A percentile compares a stretch with the other conserved stretches of the same genome.
phyloP scores from a whole-genome alignment of 2,888 invertebrate species.

The Phengaris alcon region DNA sequence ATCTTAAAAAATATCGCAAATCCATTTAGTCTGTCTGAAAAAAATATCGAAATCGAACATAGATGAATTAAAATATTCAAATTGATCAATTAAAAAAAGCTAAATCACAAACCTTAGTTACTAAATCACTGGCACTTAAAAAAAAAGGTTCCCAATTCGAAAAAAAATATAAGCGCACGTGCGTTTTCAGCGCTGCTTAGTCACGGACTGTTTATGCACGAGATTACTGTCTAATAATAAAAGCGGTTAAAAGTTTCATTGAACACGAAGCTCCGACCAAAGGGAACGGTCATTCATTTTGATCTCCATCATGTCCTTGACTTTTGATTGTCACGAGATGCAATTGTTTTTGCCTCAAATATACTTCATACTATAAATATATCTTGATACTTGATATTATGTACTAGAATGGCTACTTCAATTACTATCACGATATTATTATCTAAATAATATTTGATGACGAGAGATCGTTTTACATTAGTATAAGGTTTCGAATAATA shows the following conservation, averaged over 20 bases:
- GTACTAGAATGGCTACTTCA: neutral
- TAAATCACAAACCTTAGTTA: neutral
- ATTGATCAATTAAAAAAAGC: neutral
- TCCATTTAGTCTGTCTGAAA: neutral
- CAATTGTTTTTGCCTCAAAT: constrained; percentile 9
- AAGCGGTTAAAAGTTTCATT: constrained; percentile 27
- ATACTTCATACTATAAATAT: neutral
- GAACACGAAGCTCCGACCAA: constrained; percentile 13
- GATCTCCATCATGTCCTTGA: constrained; percentile 22
- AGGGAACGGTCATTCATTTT: constrained; percentile 22
- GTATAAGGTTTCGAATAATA: no score
- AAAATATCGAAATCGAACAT: neutral
- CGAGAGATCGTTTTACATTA: no score
- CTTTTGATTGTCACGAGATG: constrained; percentile 16
- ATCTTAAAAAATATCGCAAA: neutral
- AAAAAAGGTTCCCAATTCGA: constrained; percentile 1
- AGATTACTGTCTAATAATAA: constrained; percentile 28
- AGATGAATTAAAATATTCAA: neutral
- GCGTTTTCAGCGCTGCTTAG: constrained; percentile 26
- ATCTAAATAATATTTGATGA: neutral
- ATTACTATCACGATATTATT: neutral
- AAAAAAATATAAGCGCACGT: constrained; percentile 21
- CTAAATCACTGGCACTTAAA: constrained; percentile 16
- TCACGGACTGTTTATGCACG: constrained; percentile 28
- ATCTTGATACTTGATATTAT: constrained; percentile 11